A percentile compares a stretch with the other conserved stretches of the same genome.
phyloP scores from a whole-genome alignment of 2,888 invertebrate species.

The Nomada ferruginata region DNA sequence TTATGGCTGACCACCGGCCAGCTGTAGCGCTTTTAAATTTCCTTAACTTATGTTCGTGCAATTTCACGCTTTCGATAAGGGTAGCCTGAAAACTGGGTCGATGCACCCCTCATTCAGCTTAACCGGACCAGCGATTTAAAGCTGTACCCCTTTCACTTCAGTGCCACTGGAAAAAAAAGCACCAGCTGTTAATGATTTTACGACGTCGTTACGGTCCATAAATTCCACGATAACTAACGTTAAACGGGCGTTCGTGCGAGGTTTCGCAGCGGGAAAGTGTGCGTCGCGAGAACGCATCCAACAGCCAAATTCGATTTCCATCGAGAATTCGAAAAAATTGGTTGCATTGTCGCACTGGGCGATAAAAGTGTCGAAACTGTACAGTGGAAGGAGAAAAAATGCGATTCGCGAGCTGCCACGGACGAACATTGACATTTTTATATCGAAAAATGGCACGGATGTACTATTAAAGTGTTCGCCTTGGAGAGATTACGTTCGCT shows the following conservation, averaged over 20 bases:
- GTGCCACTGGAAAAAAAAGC: background rate
- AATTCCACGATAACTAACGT: conserved; percentile 43
- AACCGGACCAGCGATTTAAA: conserved; percentile 20
- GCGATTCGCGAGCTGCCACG: background rate
- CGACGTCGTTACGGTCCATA: conserved; percentile 41
- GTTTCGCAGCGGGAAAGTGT: conserved; percentile 40
- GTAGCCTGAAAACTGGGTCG: background rate
- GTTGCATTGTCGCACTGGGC: conserved; percentile 22
- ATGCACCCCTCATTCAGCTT: background rate
- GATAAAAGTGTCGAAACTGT: conserved; percentile 34
- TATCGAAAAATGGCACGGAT: background rate
- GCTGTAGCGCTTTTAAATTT: conserved; percentile 17
- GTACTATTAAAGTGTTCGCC: too few relatives aligned
- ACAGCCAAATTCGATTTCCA: conserved; percentile 40
- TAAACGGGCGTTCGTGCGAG: conserved; percentile 17
- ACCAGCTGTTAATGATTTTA: conserved; percentile 51
- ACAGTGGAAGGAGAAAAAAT: conserved; percentile 6
- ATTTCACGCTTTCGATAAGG: conserved; percentile 12
- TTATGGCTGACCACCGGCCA: background rate
- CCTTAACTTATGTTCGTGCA: background rate
- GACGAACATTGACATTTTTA: background rate
- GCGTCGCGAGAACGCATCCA: conserved; percentile 10
- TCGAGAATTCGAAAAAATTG: conserved; percentile 21
- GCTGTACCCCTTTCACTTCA: background rate
- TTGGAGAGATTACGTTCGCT: too few relatives aligned